Percentiles rank a stretch among this genome's conserved stretches.
These are phyloP conservation scores for Trididemnum miniatum DNA, from an alignment of 23 tunicate species.

Conservation along the genomic window DNA sequence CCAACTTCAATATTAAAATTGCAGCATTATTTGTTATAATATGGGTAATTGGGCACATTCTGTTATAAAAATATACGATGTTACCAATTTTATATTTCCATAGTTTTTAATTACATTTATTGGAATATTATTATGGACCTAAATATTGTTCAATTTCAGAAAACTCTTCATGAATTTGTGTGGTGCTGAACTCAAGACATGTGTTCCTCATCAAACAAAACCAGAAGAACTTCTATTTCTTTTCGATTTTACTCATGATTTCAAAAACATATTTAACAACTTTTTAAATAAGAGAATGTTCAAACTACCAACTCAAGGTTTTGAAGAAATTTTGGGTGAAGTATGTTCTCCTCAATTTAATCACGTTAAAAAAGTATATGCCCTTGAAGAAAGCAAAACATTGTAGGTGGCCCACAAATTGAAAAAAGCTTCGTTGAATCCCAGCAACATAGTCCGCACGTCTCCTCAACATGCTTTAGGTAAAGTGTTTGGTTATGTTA, in stretches of 20 bases:
- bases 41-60: neutral
- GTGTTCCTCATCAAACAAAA: neutral
- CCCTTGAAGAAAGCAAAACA: slow-evolving; percentile 7
- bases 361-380: slow-evolving; percentile 10
- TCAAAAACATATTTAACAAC: slow-evolving; percentile 24
- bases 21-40: neutral
- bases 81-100: neutral
- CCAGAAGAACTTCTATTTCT: neutral
- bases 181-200: neutral
- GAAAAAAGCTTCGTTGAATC: slow-evolving; percentile 14
- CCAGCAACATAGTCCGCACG: slow-evolving; percentile 20
- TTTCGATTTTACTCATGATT: slow-evolving; percentile 17
- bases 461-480: slow-evolving; percentile 24
- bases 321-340: neutral
- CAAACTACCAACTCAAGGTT: neutral
- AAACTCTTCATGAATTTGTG: slow-evolving; percentile 8
- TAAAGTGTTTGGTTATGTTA: neutral
- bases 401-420: slow-evolving; percentile 22
- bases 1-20: neutral
- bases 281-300: slow-evolving; percentile 1
- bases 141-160: neutral
- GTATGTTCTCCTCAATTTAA: neutral
- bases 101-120: neutral
- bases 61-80: neutral
- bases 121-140: neutral